Evolutionary conservation across 2,113 vertebrate species (phyloP), one percentile per base, ranked within the genome.

Genomic region (Grammomys surdaster): DNA sequence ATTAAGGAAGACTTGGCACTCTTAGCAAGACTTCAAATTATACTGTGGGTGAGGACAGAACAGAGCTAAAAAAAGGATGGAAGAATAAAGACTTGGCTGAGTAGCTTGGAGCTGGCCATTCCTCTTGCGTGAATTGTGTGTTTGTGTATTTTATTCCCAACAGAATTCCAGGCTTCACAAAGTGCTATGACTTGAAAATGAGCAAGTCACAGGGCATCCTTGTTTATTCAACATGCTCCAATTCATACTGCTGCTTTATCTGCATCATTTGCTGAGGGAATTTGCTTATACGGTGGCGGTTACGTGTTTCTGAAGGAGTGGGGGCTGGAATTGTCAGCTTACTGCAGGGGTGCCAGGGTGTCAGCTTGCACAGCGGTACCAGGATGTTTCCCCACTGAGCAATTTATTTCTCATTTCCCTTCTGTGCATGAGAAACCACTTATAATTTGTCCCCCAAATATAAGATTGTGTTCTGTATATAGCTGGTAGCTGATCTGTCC

Each of bases 71-170:
- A 97, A 95, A 90, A 69, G 88, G 69, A 84, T 92, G 36, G 36
- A 26, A 92, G 91, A 94, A 92, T 88, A 96, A 97, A 97, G 88
- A 72, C 95, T 98, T 95, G 95, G 96, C 96, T 86, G 75, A 58
- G 84, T 58, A 69, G 67, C 60, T 78, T 40, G 3, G 90, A 84
- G 85, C 91, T 89, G 96, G 85, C 95, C 51, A 43, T 87, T 95
- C 76, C 92, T 93, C 82, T 77, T 78, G 76, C 10, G 48, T 76
- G 81, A 95, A 95, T 93, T 93, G 60, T 90, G 67, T 95, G 91
- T 91, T 94, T 97, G 93, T 96, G 65, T 92, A 60, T 90, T 93
- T 82, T 81, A 95, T 78, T 97, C 95, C 90, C 93, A 72, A 77
- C 33, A 87, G 96, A 94, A 95, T 89, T 90, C 65, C 65, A 91